A percentile compares a stretch with the other conserved stretches of the same genome.
Conservation (phyloP, 1,140 invertebrate species). For the Atta cephalotes region DNA sequence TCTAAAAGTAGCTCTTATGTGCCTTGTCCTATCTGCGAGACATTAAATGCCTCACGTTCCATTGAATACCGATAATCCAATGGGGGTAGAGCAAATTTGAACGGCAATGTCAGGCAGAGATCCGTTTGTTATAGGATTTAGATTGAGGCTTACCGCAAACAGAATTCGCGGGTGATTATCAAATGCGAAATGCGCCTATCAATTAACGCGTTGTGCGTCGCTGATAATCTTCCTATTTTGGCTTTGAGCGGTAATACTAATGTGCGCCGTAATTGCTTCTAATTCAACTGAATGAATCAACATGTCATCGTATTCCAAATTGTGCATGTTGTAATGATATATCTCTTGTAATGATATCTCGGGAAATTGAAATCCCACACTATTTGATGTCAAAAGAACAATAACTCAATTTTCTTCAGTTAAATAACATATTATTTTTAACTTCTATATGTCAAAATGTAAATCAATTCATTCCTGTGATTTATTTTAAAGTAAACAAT, state of each 20-base stretch:
- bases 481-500: too few relatives aligned
- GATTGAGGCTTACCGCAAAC: conserved; percentile 32
- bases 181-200: conserved; percentile 53
- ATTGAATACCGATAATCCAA: conserved; percentile 38
- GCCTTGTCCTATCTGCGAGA: not conserved
- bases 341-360: not conserved
- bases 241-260: conserved; percentile 24
- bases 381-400: too few relatives aligned
- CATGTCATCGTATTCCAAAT: conserved; percentile 16
- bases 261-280: conserved; percentile 49
- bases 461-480: too few relatives aligned
- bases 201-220: conserved; percentile 44
- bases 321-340: not conserved
- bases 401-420: too few relatives aligned
- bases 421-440: too few relatives aligned
- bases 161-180: conserved; percentile 36
- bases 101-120: conserved; percentile 11
- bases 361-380: not conserved
- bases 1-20: not conserved
- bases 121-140: conserved; percentile 40
- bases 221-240: conserved; percentile 41
- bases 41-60: conserved; percentile 5
- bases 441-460: too few relatives aligned
- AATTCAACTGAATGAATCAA: conserved; percentile 43
- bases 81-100: conserved; percentile 23